Evolutionary conservation across 2,888 invertebrate genomes (phyloP).

Genomic region (Hyalella azteca): DNA sequence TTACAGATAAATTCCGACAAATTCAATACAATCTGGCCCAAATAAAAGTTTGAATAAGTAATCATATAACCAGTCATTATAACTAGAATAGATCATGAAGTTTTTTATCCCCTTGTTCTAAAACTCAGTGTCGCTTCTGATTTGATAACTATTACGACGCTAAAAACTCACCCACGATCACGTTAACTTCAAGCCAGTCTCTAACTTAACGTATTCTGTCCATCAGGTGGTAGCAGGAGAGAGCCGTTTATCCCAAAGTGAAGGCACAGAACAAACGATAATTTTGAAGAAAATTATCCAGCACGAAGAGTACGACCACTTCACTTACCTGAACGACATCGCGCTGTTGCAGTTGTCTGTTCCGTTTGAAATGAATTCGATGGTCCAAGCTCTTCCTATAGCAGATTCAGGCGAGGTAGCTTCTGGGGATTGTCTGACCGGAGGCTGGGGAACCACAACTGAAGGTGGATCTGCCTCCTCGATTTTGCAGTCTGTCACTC

Average conservation of each 20-base stretch:
- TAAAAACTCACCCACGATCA: too few species aligned
- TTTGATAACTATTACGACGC: too few species aligned
- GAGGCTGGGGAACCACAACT: slow-evolving; percentile 58
- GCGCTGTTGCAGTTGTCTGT: slow-evolving; percentile 39
- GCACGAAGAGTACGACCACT: slow-evolving; percentile 47
- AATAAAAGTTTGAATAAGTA: too few species aligned
- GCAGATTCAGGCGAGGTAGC: slow-evolving; percentile 45
- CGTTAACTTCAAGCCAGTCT: too few species aligned
- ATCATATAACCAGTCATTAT: too few species aligned
- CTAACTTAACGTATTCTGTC: neutral
- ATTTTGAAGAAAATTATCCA: slow-evolving; percentile 41
- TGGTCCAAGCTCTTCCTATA: slow-evolving; percentile 40
- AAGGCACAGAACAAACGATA: slow-evolving; percentile 42
- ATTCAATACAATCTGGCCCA: too few species aligned
- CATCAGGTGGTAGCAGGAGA: slow-evolving; percentile 52
- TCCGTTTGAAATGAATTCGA: slow-evolving; percentile 40
- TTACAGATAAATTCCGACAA: too few species aligned
- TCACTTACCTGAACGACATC: slow-evolving; percentile 49
- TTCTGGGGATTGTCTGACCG: slow-evolving; percentile 52
- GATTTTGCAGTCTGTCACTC: slow-evolving; percentile 52
- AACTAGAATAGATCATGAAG: too few species aligned
- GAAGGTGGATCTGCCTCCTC: slow-evolving; percentile 42
- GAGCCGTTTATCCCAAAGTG: slow-evolving; percentile 7
- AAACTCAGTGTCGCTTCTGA: too few species aligned
- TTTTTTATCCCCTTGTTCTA: too few species aligned